These are phyloP conservation scores for Ceratosolen solmsi DNA, from an alignment of 1,140 invertebrate genomes.

Conservation along the genomic window DNA sequence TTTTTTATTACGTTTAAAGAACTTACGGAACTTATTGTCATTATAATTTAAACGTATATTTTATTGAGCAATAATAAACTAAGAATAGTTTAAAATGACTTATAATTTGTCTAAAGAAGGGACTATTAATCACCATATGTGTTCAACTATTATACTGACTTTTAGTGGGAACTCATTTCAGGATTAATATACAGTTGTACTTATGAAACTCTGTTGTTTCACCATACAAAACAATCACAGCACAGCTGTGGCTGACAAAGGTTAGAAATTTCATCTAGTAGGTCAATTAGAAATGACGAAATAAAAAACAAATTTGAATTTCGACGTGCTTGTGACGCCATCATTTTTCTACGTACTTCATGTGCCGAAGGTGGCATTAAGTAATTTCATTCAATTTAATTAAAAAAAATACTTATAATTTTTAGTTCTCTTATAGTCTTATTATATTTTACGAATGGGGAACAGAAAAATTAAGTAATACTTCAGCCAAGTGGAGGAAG, in stretches of 20 bases:
- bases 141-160: not conserved
- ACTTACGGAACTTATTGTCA: too few relatives aligned
- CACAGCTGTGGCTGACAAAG: not conserved
- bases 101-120: not conserved
- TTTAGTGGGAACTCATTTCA: not conserved
- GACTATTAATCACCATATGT: not conserved
- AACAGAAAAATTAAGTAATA: too few relatives aligned
- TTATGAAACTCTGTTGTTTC: not conserved
- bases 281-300: constrained; percentile 6
- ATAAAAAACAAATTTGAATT: not conserved
- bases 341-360: not conserved
- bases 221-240: not conserved
- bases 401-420: too few relatives aligned
- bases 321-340: not conserved
- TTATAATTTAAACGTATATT: too few relatives aligned
- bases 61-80: not conserved
- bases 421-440: too few relatives aligned
- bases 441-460: too few relatives aligned
- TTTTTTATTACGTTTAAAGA: too few relatives aligned
- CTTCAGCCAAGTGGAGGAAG: too few relatives aligned
- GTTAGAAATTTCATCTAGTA: not conserved
- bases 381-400: too few relatives aligned
- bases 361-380: too few relatives aligned
- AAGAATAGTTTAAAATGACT: not conserved
- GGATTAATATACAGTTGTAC: not conserved